Percentiles rank a stretch among this genome's conserved stretches.
These are phyloP conservation scores for Drosophila quasianomalipes DNA, from an alignment of 2,888 invertebrate genomes.

Conservation along the genomic window DNA sequence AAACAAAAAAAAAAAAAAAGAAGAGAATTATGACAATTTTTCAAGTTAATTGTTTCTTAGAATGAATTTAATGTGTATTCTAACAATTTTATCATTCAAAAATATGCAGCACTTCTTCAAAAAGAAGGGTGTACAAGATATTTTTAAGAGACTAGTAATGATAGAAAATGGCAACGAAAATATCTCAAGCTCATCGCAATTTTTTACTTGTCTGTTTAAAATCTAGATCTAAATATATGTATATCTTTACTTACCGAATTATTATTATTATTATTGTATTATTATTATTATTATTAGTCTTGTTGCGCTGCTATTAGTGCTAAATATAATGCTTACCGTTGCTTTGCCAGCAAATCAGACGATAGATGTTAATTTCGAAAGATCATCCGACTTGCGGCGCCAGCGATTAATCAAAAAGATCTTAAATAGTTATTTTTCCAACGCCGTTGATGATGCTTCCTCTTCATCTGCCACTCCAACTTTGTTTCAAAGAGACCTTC, in stretches of 20 bases:
- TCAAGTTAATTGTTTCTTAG: conserved; percentile 10
- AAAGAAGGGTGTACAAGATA: too few species aligned
- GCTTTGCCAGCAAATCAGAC: conserved; percentile 1
- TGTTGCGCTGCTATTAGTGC: too few species aligned
- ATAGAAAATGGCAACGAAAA: neutral
- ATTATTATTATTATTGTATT: too few species aligned
- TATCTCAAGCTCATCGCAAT: neutral
- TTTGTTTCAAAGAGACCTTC: conserved; percentile 29
- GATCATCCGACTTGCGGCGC: neutral
- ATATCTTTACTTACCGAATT: neutral
- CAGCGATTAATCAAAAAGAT: conserved; percentile 38
- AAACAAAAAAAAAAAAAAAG: neutral
- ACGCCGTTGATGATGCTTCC: conserved; percentile 21
- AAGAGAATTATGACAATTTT: conserved; percentile 3
- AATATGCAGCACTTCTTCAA: neutral
- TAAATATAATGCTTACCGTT: neutral
- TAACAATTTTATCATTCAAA: neutral
- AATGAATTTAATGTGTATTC: neutral
- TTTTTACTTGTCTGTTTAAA: neutral
- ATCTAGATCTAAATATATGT: neutral
- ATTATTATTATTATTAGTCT: too few species aligned
- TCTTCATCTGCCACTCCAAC: neutral
- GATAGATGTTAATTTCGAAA: conserved; percentile 1
- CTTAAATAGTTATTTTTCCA: conserved; percentile 26
- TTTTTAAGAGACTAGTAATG: neutral